These are phyloP conservation scores for Tragopan temminckii DNA, from an alignment of 2,797 vertebrate species.

Conservation along the genomic window DNA sequence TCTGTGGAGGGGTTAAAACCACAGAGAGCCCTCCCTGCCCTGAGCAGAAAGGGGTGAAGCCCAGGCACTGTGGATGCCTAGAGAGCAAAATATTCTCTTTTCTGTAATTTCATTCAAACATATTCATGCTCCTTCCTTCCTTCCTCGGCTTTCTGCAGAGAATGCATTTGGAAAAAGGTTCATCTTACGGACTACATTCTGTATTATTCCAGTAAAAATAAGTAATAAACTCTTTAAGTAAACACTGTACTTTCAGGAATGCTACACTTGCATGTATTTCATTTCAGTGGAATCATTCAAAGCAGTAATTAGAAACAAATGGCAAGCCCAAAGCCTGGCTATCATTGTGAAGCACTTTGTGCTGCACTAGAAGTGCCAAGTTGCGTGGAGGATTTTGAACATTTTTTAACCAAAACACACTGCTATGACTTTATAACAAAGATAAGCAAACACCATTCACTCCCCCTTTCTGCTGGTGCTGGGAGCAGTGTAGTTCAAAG, in stretches of 20 bases:
- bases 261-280: slow-evolving; percentile 61
- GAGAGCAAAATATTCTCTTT: slow-evolving; percentile 43
- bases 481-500: background rate
- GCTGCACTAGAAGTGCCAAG: slow-evolving; percentile 17
- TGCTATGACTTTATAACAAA: background rate
- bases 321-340: slow-evolving; percentile 4
- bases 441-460: background rate
- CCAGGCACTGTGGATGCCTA: background rate
- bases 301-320: slow-evolving; percentile 72
- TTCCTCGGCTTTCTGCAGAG: slow-evolving; percentile 28
- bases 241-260: slow-evolving; percentile 55
- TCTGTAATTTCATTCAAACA: slow-evolving; percentile 61
- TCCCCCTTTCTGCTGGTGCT: background rate
- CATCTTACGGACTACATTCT: slow-evolving; percentile 54
- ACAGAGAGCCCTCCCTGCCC: background rate
- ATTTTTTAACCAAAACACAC: slow-evolving; percentile 16
- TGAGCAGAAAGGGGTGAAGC: background rate
- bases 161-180: slow-evolving; percentile 45
- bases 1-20: background rate
- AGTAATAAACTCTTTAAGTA: slow-evolving; percentile 70
- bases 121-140: slow-evolving; percentile 40
- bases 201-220: slow-evolving; percentile 73
- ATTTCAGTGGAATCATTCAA: slow-evolving; percentile 51
- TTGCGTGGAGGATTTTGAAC: background rate
- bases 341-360: background rate